A percentile compares a stretch with the other conserved stretches of the same genome.
Conservation (phyloP, 2,113 vertebrate genomes). For the Muntiacus reevesi region DNA sequence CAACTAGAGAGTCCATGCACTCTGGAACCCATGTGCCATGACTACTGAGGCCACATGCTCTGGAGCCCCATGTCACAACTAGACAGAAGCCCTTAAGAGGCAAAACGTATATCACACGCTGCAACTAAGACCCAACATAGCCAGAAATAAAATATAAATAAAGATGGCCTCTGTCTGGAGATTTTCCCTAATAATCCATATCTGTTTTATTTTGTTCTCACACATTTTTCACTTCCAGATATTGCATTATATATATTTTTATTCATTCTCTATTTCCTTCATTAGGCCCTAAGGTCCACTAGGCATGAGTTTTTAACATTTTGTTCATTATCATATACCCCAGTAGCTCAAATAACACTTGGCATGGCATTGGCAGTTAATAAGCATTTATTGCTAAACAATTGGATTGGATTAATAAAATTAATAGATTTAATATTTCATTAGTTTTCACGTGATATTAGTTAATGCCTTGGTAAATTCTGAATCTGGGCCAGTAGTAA, state of each 20-base stretch:
- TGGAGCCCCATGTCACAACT: neutral
- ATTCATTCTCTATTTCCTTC: neutral
- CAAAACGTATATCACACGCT: neutral
- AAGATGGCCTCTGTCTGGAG: neutral
- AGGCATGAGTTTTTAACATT: neutral
- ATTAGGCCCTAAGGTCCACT: neutral
- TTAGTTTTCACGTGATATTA: neutral
- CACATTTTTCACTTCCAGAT: neutral
- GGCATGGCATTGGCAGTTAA: neutral
- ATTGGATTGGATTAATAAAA: neutral
- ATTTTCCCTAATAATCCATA: neutral
- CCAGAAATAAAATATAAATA: neutral
- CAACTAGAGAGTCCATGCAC: neutral
- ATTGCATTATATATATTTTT: neutral
- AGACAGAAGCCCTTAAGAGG: neutral
- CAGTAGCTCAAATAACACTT: neutral
- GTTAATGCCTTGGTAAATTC: neutral
- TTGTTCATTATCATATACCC: neutral
- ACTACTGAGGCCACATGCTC: neutral
- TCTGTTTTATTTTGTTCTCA: neutral
- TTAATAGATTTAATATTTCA: neutral
- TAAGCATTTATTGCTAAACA: neutral
- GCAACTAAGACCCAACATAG: neutral
- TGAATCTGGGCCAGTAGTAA: neutral
- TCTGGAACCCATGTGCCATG: neutral